Evolutionary conservation across 2,113 vertebrate genomes (phyloP), one percentile per base, ranked within the genome.

Genomic region (Aldabrachelys gigantea): DNA sequence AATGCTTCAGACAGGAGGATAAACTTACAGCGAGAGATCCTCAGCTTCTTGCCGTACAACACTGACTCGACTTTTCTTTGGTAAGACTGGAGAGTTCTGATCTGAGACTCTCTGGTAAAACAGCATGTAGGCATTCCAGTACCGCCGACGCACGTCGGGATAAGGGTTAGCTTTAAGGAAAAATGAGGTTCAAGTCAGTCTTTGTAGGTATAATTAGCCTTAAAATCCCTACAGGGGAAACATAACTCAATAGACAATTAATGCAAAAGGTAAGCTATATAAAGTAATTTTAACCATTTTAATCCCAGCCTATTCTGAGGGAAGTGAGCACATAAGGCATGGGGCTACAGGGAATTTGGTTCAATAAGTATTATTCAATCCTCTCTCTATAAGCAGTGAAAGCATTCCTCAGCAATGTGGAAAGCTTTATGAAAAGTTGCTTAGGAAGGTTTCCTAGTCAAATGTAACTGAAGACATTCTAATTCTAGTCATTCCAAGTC

Each of bases 101-200:
- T 99, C 99, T 1, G 99, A 99, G 59, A 99, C 99, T 75, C 99
- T 98, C 97, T 99, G 99, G 97, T 99, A 99, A 95, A 99, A 99
- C 82, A 99, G 98, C 99, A 99, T 99, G 96, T 99, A 99, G 90
- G 99, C 99, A 2, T 99, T 99, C 99, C 99, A 99, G 98, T 99
- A 99, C 52, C 99, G 98, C 79, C 99, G 98, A 22, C 99, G 99
- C 52, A 99, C 98, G 3, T 99, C 99, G 10, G 99, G 99, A 95
- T 99, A 99, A 0, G 99, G 99, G 85, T 99, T 99, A 57, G 99
- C 99, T 99, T 96, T 21, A 5, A 50, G 82, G 85, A 97, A 8
- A 84, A 93, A 80, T 80, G 41, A 83, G 24, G 94, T 12, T 8
- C 0, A 5, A 81, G 21, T 76, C 92, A 62, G 10, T 14, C 27